Percentiles rank a stretch among this genome's conserved stretches.
These are phyloP conservation scores for Mesaphorura yosii DNA, from an alignment of 1,140 invertebrate species.

Conservation along the genomic window DNA sequence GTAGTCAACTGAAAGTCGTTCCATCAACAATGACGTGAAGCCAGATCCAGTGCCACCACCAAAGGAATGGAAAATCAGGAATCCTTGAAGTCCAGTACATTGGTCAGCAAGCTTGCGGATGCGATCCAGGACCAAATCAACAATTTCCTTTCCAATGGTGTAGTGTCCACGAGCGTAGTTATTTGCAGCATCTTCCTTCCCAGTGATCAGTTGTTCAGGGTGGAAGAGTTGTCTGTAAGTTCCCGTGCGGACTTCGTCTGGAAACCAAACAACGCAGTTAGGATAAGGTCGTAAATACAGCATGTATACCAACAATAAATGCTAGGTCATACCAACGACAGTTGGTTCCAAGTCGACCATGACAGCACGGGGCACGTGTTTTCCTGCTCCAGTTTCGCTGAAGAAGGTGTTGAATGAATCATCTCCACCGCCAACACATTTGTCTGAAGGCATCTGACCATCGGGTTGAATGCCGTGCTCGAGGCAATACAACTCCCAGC, in stretches of 20 bases:
- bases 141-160: conserved; percentile 43
- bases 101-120: neutral
- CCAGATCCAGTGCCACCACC: conserved; percentile 7
- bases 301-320: too few relatives aligned
- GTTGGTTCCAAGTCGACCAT: conserved; percentile 49
- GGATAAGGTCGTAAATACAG: too few relatives aligned
- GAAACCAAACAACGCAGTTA: neutral
- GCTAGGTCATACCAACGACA: conserved; percentile 35
- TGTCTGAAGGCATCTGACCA: neutral
- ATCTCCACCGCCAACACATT: neutral
- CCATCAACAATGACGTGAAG: neutral
- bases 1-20: neutral
- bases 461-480: conserved; percentile 1
- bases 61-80: neutral
- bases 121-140: neutral
- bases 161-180: conserved; percentile 48
- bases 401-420: neutral
- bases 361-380: conserved; percentile 43
- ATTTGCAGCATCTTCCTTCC: conserved; percentile 66
- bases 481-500: neutral
- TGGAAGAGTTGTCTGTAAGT: conserved; percentile 1
- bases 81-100: neutral
- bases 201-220: conserved; percentile 37
- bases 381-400: neutral
- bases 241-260: conserved; percentile 9